Base-by-base conservation (phyloP, 2,797 vertebrate genomes). In the Phaenicophaeus curvirostris region DNA sequence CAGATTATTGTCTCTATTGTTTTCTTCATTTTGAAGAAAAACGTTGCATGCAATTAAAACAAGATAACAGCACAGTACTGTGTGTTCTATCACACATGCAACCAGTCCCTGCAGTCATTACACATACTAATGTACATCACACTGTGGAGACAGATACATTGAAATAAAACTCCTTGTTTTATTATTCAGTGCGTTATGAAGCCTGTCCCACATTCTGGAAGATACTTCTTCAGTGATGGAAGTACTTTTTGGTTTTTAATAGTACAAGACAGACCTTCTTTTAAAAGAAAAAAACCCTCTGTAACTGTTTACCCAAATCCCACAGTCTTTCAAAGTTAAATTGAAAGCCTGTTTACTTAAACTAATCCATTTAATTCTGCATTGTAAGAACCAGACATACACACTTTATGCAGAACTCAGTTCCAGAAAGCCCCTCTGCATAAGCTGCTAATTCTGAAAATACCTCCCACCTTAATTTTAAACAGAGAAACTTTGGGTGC, bases 11-110 rank as follows among this genome's bases (percentile, higher is more conserved):
- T 94, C 95, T 96, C 67, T 71, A 90, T 89, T 89, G 78, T 95
- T 96, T 96, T 93, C 87, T 95, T 95, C 93, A 90, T 94, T 95
- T 93, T 90, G 94, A 94, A 94, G 93, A 94, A 94, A 87, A 96
- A 96, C 84, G 91, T 85, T 95, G 74, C 63, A 92, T 87, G 91
- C 90, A 96, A 97, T 96, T 96, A 97, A 88, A 83, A 67, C 51
- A 82, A 90, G 94, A 72, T 91, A 96, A 89, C 57, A 77, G 93
- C 89, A 51, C 65, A 51, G 90, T 41, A 89, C 88, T 58, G 83
- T 83, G 93, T 93, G 94, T 72, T 94, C 80, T 87, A 79, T 77
- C 94, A 91, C 91, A 94, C 80, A 55, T 87, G 83, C 85, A 87
- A 87, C 79, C 75, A n/a, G 85, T 72, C 93, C 93, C 95, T 37